Conservation (phyloP, 2,113 vertebrate species). For the Nansenia antarctica region DNA sequence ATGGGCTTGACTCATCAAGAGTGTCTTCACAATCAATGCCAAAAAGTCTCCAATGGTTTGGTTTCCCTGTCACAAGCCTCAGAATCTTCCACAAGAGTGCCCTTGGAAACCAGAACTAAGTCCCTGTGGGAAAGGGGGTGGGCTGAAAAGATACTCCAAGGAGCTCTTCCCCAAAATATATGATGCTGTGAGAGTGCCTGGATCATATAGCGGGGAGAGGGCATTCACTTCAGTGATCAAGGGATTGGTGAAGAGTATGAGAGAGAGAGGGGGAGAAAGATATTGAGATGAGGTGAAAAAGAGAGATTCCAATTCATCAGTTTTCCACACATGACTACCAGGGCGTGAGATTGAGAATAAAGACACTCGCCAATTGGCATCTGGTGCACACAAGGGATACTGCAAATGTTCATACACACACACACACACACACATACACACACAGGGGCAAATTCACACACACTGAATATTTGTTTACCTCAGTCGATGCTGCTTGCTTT, state of each 20-base stretch:
- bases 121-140: not conserved
- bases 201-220: slow-evolving; percentile 27
- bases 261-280: slow-evolving; percentile 12
- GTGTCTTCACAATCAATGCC: not conserved
- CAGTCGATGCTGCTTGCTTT: too few relatives aligned
- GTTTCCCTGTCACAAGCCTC: slow-evolving; percentile 5
- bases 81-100: not conserved
- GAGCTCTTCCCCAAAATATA: slow-evolving; percentile 21
- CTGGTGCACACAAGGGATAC: slow-evolving; percentile 18
- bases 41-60: not conserved
- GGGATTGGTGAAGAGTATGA: slow-evolving; percentile 14
- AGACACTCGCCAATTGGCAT: slow-evolving; percentile 38
- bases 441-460: slow-evolving; percentile 8
- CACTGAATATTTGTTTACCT: not conserved
- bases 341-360: slow-evolving; percentile 43
- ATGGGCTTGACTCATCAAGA: not conserved
- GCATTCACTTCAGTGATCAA: slow-evolving; percentile 39
- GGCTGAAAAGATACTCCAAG: not conserved
- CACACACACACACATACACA: slow-evolving; percentile 13
- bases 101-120: slow-evolving; percentile 1
- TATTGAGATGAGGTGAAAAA: slow-evolving; percentile 8
- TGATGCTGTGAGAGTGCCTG: not conserved
- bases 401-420: slow-evolving; percentile 30
- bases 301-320: slow-evolving; percentile 36
- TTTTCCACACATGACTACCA: slow-evolving; percentile 21